Base-by-base conservation (phyloP, 2,888 invertebrate genomes). In the Troglohyphantes excavatus region DNA sequence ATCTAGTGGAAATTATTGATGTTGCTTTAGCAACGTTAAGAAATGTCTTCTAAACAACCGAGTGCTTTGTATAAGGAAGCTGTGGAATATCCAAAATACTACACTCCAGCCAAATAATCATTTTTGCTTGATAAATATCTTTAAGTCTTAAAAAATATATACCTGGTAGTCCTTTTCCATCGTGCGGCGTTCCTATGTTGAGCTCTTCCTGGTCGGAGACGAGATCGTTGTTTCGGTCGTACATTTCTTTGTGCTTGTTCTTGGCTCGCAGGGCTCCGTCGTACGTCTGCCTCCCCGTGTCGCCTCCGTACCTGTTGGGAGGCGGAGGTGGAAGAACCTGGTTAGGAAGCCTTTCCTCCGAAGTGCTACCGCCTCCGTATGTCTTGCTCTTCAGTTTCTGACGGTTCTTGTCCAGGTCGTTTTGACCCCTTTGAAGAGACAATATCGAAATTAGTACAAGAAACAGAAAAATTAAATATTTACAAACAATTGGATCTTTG, bases 161-260 rank as follows among this genome's bases (percentile, higher is more conserved):
- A 85, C 76, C 81, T 43, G 75, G 82, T 13, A 83, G 70, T 17
- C 87, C 84, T 81, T 82, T 88, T 5, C 82, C 90, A 9, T 65
- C 86, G 27, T 88, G 91, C 19, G 91, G 91, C 9, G 91, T 87
- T 7, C 91, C 91, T 5, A 84, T 33, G 65, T 86, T 91, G 2
- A 90, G 26, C 53, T 90, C 91, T 61, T 91, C 90, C 70, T 91
- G 91, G 53, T 91, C 91, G 2, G 90, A 87, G 21, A 90, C 86
- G 5, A 91, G 43, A 23, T 90, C 91, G n/a, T 90, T 88, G 21
- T 65, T 70, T 21, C 86, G 76, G 43, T 72, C 84, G 13, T 78
- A 61, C 21, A 82, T 70, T 13, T 90, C 90, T n/a, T 84, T 75
- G 17, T 82, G 79, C 39, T 85, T 85, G 43, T 85, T 90, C 61